Base-by-base conservation (phyloP, 2,797 vertebrate genomes). In the Falco biarmicus region DNA sequence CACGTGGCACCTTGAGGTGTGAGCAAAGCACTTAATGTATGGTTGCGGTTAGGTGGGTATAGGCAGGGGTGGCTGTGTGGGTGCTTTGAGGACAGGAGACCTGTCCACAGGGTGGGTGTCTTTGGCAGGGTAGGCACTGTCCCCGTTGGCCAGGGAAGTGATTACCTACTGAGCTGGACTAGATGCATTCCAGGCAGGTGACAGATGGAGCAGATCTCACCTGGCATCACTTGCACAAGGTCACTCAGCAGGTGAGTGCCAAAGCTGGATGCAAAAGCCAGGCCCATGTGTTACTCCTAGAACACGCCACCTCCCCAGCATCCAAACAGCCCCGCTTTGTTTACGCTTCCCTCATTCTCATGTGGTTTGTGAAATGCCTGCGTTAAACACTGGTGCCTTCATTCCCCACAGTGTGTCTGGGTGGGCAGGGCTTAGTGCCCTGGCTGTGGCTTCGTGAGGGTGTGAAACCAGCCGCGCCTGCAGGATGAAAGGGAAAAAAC, bases 1-100 rank as follows among this genome's bases (percentile, higher is more conserved):
- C 26, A 5, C 0, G 0, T 56, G 53, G 10, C 8, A 22, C 0
- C 1, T n/a, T 48, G 64, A 34, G 11, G 2, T 53, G 25, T 57
- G 39, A 50, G n/a, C 6, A 25, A 84, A 83, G 7, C 1, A 3
- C 26, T 73, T 43, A 16, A 68, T 6, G 20, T 54, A 9, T 17
- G 61, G 17, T 22, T 69, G 16, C 57, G 41, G 69, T 37, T 41
- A 24, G 22, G 16, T 64, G 26, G 13, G 10, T n/a, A 5, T n/a
- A 79, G 61, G 13, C 28, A 29, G 22, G 37, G 18, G 26, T 81
- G 31, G 34, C 7, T 41, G 7, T 43, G 24, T 61, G 31, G 9
- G 15, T 73, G 29, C 65, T 71, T 47, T 57, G 47, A n/a, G 34
- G 39, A 32, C 10, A 37, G 66, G 60, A 56, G 25, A 60, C 3